phyloP scores from a whole-genome alignment of 2,888 invertebrate genomes.

The Fissipunctia ypsillon region DNA sequence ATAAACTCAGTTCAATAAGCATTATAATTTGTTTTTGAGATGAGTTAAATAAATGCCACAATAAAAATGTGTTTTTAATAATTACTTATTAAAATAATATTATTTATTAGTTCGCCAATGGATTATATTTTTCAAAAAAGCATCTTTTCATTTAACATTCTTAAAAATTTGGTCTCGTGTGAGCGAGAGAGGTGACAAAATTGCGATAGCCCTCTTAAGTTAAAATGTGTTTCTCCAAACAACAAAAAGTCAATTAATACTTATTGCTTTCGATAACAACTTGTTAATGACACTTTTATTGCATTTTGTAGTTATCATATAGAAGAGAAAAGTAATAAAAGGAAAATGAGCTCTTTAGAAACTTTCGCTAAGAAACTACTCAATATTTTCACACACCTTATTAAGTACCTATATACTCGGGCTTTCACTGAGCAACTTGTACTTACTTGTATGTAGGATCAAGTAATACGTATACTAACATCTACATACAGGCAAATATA shows the following conservation, averaged over 20 bases:
- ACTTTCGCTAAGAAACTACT: conserved; percentile 12
- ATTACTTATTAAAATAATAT: too few species aligned
- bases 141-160: too few species aligned
- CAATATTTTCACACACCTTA: conserved; percentile 20
- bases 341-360: conserved; percentile 24
- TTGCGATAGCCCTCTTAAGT: too few species aligned
- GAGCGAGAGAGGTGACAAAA: too few species aligned
- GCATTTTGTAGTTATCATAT: background rate
- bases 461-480: background rate
- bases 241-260: conserved; percentile 21
- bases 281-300: conserved; percentile 16
- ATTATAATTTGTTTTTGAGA: too few species aligned
- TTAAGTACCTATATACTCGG: background rate
- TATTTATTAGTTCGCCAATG: too few species aligned
- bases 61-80: too few species aligned
- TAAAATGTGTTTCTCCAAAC: background rate
- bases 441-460: background rate
- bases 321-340: conserved; percentile 18
- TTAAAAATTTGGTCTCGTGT: too few species aligned
- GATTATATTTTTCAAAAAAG: too few species aligned
- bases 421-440: conserved; percentile 19
- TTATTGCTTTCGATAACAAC: conserved; percentile 15
- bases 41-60: too few species aligned
- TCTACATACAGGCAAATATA: background rate
- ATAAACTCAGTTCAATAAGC: too few species aligned